Evolutionary conservation across 2,797 vertebrate genomes (phyloP), one percentile per base, ranked within the genome.

Genomic region (Xenentodon cancila): DNA sequence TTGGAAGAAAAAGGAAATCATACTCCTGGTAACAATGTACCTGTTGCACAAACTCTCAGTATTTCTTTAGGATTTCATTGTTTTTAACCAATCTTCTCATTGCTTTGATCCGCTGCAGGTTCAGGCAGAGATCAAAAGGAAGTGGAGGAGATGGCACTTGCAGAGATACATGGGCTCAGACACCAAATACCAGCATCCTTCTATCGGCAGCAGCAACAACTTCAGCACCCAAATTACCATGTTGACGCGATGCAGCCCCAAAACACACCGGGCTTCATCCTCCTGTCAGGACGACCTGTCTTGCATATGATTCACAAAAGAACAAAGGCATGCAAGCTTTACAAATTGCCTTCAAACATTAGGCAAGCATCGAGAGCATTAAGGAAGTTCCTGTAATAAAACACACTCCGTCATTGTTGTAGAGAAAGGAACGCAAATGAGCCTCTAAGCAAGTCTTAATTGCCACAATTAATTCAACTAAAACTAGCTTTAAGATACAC

Each of bases 221-320:
- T 96, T 95, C 89, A 96, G 94, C 94, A 99, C 97, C 1, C 97
- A 99, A 91, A 97, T 98, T 82, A 96, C 96, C 80, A 96, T 98
- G 96, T 66, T 98, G 85, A 95, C 96, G 0, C 95, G 95, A 13
- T 95, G 92, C 91, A 99, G 97, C 67, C 97, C 97, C 0, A 94
- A 96, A 75, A 93, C 92, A 0, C 92, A 86, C 17, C 92, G 95
- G 1, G 90, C 92, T 51, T 94, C 93, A 0, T 80, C 86, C 5
- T 79, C 90, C 53, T 91, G 84, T 62, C 90, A 90, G 0, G 92
- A 94, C 0, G 91, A 93, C 76, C 75, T 90, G 27, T 92, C 93
- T 1, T 77, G 84, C 61, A 90, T 92, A 40, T 92, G 84, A 92
- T 18, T 60, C 21, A 0, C 11, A 21, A 30, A 16, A 49, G 6